Evolutionary conservation across 2,113 vertebrate genomes (phyloP).

Genomic region (Beaufortia kweichowensis): DNA sequence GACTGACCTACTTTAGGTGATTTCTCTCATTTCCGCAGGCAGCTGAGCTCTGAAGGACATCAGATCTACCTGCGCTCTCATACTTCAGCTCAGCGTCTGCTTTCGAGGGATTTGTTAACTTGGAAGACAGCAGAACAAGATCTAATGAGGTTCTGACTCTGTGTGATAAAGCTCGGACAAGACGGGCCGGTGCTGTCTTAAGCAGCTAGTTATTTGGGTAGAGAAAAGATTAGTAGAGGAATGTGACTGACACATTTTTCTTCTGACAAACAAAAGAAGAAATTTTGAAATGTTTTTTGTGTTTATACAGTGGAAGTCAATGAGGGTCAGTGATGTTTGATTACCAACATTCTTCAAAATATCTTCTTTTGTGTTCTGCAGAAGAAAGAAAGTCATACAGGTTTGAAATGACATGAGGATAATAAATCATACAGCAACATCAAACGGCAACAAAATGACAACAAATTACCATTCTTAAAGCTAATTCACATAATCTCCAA

Average conservation of each 20-base stretch:
- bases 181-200: not conserved
- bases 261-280: no score
- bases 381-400: no score
- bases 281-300: no score
- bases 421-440: no score
- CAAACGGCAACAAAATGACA: no score
- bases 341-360: no score
- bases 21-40: conserved; percentile 49
- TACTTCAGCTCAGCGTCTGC: conserved; percentile 1
- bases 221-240: not conserved
- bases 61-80: conserved; percentile 36
- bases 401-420: no score
- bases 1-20: conserved; percentile 53
- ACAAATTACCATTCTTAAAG: no score
- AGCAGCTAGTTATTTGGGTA: not conserved
- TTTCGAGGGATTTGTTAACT: conserved; percentile 33
- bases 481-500: no score
- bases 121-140: conserved; percentile 11
- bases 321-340: no score
- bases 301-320: no score
- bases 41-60: conserved; percentile 30
- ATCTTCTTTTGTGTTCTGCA: no score
- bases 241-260: not conserved
- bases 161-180: conserved; percentile 4
- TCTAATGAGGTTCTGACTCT: not conserved